phyloP scores from a whole-genome alignment of 1,140 invertebrate species.

The Rhyacophila brunnea region DNA sequence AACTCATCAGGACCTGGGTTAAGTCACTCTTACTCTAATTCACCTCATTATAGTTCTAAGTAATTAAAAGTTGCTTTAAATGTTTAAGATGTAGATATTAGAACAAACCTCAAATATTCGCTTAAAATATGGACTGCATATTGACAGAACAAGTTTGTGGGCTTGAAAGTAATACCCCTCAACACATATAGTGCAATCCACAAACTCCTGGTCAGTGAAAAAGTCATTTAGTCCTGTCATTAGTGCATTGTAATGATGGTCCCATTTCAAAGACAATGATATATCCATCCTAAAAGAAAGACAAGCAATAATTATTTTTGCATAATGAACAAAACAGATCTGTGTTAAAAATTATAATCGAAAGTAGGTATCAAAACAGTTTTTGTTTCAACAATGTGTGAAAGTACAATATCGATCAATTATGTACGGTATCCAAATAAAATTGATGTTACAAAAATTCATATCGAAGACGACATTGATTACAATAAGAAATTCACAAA shows the following conservation, averaged over 20 bases:
- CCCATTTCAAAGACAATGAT: neutral
- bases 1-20: too few relatives aligned
- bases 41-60: too few relatives aligned
- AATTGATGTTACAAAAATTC: too few relatives aligned
- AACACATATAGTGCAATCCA: constrained; percentile 73
- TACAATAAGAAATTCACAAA: too few relatives aligned
- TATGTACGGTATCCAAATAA: too few relatives aligned
- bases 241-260: neutral
- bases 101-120: constrained; percentile 68
- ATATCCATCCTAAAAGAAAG: neutral
- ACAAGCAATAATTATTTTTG: neutral
- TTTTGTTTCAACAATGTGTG: too few relatives aligned
- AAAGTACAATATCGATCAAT: too few relatives aligned
- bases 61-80: too few relatives aligned
- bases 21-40: too few relatives aligned
- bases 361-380: too few relatives aligned
- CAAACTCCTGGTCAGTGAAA: constrained; percentile 50
- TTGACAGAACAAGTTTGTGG: constrained; percentile 69
- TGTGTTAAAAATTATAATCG: neutral
- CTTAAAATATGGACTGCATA: constrained; percentile 71
- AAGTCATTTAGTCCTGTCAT: neutral
- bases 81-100: too few relatives aligned
- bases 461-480: too few relatives aligned
- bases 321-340: neutral
- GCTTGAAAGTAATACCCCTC: constrained; percentile 67